Conservation (phyloP, 1,140 invertebrate species). For the Listronotus oregonensis region DNA sequence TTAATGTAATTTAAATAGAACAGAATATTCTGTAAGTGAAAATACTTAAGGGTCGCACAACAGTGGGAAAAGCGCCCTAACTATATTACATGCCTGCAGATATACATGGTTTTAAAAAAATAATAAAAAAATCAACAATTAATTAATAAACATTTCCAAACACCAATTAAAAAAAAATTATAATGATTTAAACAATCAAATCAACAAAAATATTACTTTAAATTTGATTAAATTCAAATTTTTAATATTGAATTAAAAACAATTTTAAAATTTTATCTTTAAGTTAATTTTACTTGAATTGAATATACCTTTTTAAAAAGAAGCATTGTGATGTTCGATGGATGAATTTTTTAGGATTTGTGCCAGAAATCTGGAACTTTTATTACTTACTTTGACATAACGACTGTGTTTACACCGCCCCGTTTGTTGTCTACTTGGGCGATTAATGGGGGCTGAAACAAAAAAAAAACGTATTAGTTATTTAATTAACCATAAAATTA, state of each 20-base stretch:
- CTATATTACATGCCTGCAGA: constrained; percentile 43
- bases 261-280: constrained; percentile 15
- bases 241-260: constrained; percentile 21
- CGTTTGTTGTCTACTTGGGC: constrained; percentile 54
- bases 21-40: constrained; percentile 1
- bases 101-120: constrained; percentile 53
- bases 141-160: constrained; percentile 40
- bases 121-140: constrained; percentile 36
- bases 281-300: constrained; percentile 33
- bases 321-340: constrained; percentile 53
- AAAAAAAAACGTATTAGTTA: too few species aligned
- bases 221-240: not conserved
- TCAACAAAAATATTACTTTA: not conserved
- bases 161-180: constrained; percentile 36
- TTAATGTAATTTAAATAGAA: not conserved
- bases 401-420: constrained; percentile 53
- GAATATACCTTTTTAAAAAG: constrained; percentile 48
- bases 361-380: constrained; percentile 38
- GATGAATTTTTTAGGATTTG: constrained; percentile 45
- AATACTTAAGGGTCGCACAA: constrained; percentile 22
- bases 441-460: constrained; percentile 53
- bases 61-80: constrained; percentile 42
- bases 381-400: constrained; percentile 56
- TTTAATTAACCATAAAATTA: too few species aligned
- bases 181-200: constrained; percentile 20